Evolutionary conservation across 1,140 invertebrate genomes (phyloP), one percentile per base, ranked within the genome.

Genomic region (Drosophila baimaii): DNA sequence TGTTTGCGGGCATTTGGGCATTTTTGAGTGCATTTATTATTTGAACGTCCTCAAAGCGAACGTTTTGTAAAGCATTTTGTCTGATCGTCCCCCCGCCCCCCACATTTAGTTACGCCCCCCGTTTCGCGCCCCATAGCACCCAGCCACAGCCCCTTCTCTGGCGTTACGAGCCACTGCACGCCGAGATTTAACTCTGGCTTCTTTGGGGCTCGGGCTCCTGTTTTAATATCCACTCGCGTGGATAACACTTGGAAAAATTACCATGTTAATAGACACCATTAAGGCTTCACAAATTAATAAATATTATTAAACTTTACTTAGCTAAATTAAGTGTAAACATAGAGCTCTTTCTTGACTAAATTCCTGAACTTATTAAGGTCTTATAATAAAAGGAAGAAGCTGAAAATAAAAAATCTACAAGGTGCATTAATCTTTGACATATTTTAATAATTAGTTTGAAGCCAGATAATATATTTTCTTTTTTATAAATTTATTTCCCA

Each of bases 1-100:
- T 88, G 80, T 88, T 88, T 88, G 80, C 80, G 69, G 84, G 84
- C 84, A 88, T 88, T 88, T 88, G 88, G 84, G 84, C 84, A 84
- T 89, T 88, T 88, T 89, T 84, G 80, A 88, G 84, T 88, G 84
- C 84, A 89, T 89, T 89, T 88, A 84, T 89, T 89, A 89, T 89
- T 89, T 83, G 79, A 84, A 83, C 84, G 84, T 86, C 84, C 82
- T 73, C 65, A 82, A 79, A 77, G 46, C 71, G 77, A 89, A 74
- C 79, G 77, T 85, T 85, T 85, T 85, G 81, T 85, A 85, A 85
- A 85, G 77, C 81, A 82, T 85, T 85, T 85, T 85, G 81, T 84
- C 63, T 39, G 68, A 72, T 71, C 27, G 33, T 27, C 27, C 56
- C 66, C 66, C 63, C 47, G n/a, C n/a, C n/a, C n/a, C n/a, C n/a